Percentiles rank a stretch among this genome's conserved stretches.
phyloP scores from a whole-genome alignment of 2,888 invertebrate species.

The Elysia crispata region DNA sequence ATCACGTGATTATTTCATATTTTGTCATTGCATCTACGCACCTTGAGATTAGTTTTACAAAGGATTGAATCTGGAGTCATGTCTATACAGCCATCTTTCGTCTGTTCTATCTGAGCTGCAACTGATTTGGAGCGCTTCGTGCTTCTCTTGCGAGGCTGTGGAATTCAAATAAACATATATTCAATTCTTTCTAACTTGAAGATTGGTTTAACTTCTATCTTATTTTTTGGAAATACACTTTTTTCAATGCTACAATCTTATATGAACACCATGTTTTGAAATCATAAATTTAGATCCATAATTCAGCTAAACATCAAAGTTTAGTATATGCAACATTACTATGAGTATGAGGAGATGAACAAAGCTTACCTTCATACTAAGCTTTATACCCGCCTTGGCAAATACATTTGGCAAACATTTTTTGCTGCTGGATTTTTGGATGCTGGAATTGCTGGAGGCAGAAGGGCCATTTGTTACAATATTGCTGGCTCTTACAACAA shows the following conservation, averaged over 20 bases:
- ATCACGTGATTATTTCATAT: neutral
- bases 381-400: slow-evolving; percentile 42
- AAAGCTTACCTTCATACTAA: slow-evolving; percentile 46
- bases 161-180: neutral
- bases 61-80: slow-evolving; percentile 96
- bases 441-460: slow-evolving; percentile 33
- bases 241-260: too few species aligned
- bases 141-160: slow-evolving; percentile 66
- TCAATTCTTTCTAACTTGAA: too few species aligned
- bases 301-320: too few species aligned
- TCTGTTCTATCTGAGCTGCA: slow-evolving; percentile 94
- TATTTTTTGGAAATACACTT: too few species aligned
- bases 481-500: neutral
- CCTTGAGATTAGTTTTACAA: slow-evolving; percentile 90
- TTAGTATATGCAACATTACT: too few species aligned
- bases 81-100: slow-evolving; percentile 95
- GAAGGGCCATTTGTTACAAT: neutral
- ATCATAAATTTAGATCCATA: too few species aligned
- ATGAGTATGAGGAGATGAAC: neutral
- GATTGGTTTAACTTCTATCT: too few species aligned
- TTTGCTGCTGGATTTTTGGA: slow-evolving; percentile 39
- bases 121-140: slow-evolving; percentile 76
- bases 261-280: too few species aligned
- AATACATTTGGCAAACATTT: slow-evolving; percentile 38
- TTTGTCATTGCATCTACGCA: slow-evolving; percentile 50